Evolutionary conservation across 2,113 vertebrate species (phyloP), one percentile per base, ranked within the genome.

Genomic region (Engystomops pustulosus): DNA sequence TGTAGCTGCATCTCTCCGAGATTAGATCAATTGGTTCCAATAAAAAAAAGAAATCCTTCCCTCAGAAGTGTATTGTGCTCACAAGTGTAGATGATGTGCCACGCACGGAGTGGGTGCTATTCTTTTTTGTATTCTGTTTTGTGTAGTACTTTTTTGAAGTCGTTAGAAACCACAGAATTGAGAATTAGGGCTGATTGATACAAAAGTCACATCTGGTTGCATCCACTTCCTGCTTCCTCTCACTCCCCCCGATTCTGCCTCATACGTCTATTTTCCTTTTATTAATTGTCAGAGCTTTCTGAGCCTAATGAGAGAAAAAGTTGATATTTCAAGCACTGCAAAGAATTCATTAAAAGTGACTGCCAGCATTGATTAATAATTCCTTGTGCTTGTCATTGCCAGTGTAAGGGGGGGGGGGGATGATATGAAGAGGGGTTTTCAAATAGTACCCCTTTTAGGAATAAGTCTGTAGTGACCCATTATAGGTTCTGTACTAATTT

Each of bases 241-340:
- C 58, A 49, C 55, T 18, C 7, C 68, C 32, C 72, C 71, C 32
- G n/a, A n/a, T 53, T 44, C 62, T 55, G 82, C 49, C n/a, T 55
- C 9, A 41, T 78, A 68, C 62, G 23, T 79, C 75, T 79, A 34
- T 32, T 85, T 60, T n/a, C 47, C 62, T 85, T 85, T 69, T 85
- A 85, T 79, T 85, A 85, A 85, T 85, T 79, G 79, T 79, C 65
- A 51, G 75, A 55, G 65, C 23, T 79, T 78, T 78, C 72, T 38
- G n/a, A 51, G 60, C 72, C 72, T 84, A 84, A 84, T 84, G 85
- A 88, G 82, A 83, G 87, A 86, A 55, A 27, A 74, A 15, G 18
- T 75, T 87, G 86, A 81, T 87, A 88, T 86, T 85, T 83, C 69
- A 74, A 86, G 85, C 67, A 11, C 74, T 85, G 86, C 83, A 27